Evolutionary conservation across 2,113 vertebrate species (phyloP).

Genomic region (Mus pahari): DNA sequence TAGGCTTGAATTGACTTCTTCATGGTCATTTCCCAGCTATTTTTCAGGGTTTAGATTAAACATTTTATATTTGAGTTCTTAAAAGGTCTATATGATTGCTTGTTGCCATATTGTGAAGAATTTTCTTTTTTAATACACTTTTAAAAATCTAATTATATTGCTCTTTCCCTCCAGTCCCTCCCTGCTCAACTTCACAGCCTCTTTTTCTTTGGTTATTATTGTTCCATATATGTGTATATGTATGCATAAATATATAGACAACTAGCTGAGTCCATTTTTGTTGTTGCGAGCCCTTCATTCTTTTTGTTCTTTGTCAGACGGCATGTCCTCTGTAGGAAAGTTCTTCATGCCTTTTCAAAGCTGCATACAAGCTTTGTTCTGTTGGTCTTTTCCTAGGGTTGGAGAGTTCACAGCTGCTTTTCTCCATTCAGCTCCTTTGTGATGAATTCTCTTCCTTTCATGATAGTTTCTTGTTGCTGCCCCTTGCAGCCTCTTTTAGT

Average conservation of each 20-base stretch:
- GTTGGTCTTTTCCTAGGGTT: background rate
- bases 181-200: background rate
- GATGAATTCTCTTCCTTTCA: background rate
- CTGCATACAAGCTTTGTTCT: background rate
- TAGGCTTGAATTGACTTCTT: background rate
- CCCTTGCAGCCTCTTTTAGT: background rate
- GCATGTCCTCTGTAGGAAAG: background rate
- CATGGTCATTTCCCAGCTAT: background rate
- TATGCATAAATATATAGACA: background rate
- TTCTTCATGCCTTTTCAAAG: background rate
- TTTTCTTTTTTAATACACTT: background rate
- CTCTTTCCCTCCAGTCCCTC: background rate
- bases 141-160: background rate
- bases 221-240: background rate
- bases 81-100: background rate
- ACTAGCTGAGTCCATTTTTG: background rate
- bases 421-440: background rate
- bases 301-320: background rate
- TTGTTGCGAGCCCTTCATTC: background rate
- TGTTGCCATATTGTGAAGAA: constrained; percentile 7
- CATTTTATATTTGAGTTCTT: constrained; percentile 2
- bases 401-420: background rate
- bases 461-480: background rate
- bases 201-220: background rate
- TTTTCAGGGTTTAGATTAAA: background rate